Base-by-base conservation (phyloP, 2,888 invertebrate genomes). In the Mylabris sibirica region DNA sequence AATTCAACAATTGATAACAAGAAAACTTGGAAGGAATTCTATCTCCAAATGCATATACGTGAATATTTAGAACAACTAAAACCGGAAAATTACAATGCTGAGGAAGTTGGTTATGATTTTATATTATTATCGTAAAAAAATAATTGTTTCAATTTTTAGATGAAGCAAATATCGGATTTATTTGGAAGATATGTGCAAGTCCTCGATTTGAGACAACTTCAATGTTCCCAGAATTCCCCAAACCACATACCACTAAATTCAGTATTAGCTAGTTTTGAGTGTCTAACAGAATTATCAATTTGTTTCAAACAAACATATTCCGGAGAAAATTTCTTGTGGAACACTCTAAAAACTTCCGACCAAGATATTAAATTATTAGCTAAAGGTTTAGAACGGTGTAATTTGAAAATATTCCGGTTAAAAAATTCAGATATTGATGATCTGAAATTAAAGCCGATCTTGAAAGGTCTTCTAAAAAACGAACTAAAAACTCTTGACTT, bases 291-390 rank as follows among this genome's bases (percentile, higher is more conserved):
- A 72, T 71, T 84, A 22, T 77, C 74, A 3, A 72, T 84, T 67
- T 80, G 82, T 66, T 83, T 81, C 70, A 83, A 83, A 76, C 81
- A 83, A 81, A 78, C 75, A 20, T 82, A 83, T 68, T 75, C 80
- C 8, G 79, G 80, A 24, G 79, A 82, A 44, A 75, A 79, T 62
- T 84, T 84, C 72, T 76, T 79, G 2, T 83, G 82, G 82, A 76
- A 80, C 62, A 76, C 78, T 17, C 67, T 82, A 20, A 75, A 77
- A 63, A 74, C 78, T 5, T 77, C 83, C 8, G 64, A 72, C 38
- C 77, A 77, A 65, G 83, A 84, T 67, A 77, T 82, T 24, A 72
- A 76, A 67, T 72, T 77, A 59, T 72, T 83, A 41, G 77, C 80
- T 0, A 79, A 79, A 68, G 83, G 82, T n/a, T 64, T 84, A 38